A percentile compares a stretch with the other conserved stretches of the same genome.
These are phyloP conservation scores for Melipona bicolor DNA, from an alignment of 2,888 invertebrate genomes.

Conservation along the genomic window DNA sequence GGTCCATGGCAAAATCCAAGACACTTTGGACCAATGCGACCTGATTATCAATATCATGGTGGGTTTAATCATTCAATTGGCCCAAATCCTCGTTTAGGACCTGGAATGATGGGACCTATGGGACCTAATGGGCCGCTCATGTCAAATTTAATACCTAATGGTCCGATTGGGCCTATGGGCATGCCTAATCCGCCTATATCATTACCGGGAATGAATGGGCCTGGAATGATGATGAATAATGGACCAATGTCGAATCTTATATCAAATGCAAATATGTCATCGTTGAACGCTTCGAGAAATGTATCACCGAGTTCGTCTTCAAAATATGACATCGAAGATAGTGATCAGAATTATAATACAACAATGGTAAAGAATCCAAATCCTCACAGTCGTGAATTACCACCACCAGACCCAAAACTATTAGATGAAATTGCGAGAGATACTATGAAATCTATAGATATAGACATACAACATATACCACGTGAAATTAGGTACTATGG, in stretches of 20 bases:
- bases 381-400: conserved; percentile 79
- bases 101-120: conserved; percentile 77
- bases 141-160: conserved; percentile 71
- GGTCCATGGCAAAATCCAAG: conserved; percentile 82
- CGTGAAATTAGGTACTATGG: conserved; percentile 95
- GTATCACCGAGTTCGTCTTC: conserved; percentile 70
- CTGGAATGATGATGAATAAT: conserved; percentile 74
- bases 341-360: conserved; percentile 63
- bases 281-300: conserved; percentile 58
- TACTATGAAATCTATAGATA: conserved; percentile 91
- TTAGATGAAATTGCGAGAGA: conserved; percentile 87
- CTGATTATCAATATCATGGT: conserved; percentile 79
- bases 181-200: conserved; percentile 68
- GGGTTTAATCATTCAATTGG: conserved; percentile 77
- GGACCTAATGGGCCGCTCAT: conserved; percentile 77
- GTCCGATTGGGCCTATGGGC: conserved; percentile 75
- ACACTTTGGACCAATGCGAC: conserved; percentile 80
- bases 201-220: conserved; percentile 73
- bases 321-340: conserved; percentile 74
- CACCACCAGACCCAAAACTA: conserved; percentile 83
- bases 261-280: conserved; percentile 61
- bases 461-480: conserved; percentile 88
- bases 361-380: conserved; percentile 57
- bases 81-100: conserved; percentile 75
- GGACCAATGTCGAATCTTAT: conserved; percentile 69